These are phyloP conservation scores for Apoderus coryli DNA, from an alignment of 2,888 invertebrate species.

Conservation along the genomic window DNA sequence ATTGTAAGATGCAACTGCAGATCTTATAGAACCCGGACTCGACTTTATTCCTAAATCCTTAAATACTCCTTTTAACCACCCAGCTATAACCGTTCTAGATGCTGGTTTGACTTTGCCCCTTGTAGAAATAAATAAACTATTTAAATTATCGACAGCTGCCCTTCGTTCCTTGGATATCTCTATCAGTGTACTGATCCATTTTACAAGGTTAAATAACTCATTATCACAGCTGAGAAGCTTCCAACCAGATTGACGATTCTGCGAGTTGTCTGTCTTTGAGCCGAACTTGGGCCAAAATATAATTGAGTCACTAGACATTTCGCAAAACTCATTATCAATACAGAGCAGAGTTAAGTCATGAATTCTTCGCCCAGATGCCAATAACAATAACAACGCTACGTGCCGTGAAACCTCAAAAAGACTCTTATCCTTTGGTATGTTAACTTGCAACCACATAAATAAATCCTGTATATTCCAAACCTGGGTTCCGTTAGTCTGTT, in stretches of 20 bases:
- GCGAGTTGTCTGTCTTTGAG: constrained; percentile 18
- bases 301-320: constrained; percentile 8
- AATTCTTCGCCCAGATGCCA: constrained; percentile 12
- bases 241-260: constrained; percentile 14
- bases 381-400: constrained; percentile 11
- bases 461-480: constrained; percentile 12
- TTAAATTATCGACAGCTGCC: neutral
- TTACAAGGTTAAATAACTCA: constrained; percentile 9
- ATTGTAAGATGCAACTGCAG: constrained; percentile 11
- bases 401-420: constrained; percentile 13
- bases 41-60: constrained; percentile 7
- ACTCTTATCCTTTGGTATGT: constrained; percentile 6
- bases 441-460: constrained; percentile 4
- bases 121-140: constrained; percentile 12
- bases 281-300: constrained; percentile 18
- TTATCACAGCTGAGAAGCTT: constrained; percentile 8
- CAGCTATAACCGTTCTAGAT: constrained; percentile 11
- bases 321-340: constrained; percentile 14
- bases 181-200: constrained; percentile 11
- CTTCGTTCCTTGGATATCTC: constrained; percentile 7
- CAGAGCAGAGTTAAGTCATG: constrained; percentile 13
- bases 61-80: constrained; percentile 12
- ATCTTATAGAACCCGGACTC: constrained; percentile 11
- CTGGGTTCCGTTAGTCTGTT: constrained; percentile 1
- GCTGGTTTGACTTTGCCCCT: constrained; percentile 12